Percentiles rank a stretch among this genome's conserved stretches.
Conservation (phyloP, 2,888 invertebrate genomes). For the Leptodirus hochenwartii region DNA sequence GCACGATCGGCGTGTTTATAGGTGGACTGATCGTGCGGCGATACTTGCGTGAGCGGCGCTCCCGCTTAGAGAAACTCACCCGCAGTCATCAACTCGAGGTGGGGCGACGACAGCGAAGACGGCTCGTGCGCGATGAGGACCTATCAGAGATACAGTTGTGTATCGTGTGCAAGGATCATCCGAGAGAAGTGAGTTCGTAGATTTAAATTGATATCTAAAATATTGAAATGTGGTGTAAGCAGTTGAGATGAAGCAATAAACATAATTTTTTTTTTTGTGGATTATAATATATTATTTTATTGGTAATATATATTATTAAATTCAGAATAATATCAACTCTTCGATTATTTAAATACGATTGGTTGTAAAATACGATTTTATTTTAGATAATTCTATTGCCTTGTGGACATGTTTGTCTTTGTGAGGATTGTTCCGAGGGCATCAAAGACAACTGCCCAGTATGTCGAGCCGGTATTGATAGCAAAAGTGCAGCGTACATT, state of each 20-base stretch:
- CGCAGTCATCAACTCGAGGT: constrained; percentile 43
- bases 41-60: constrained; percentile 30
- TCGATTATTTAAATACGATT: too few relatives aligned
- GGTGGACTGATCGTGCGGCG: constrained; percentile 30
- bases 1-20: constrained; percentile 34
- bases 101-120: constrained; percentile 45
- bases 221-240: too few relatives aligned
- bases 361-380: too few relatives aligned
- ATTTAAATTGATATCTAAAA: too few relatives aligned
- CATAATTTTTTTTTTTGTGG: too few relatives aligned
- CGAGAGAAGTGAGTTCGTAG: constrained; percentile 69
- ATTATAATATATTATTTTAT: too few relatives aligned
- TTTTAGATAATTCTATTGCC: constrained; percentile 63
- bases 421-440: constrained; percentile 63
- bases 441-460: constrained; percentile 60
- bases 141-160: constrained; percentile 50
- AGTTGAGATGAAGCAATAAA: too few relatives aligned
- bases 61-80: too few relatives aligned
- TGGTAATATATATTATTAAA: too few relatives aligned
- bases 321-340: too few relatives aligned
- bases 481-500: constrained; percentile 60
- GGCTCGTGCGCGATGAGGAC: constrained; percentile 41
- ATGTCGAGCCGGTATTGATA: constrained; percentile 50
- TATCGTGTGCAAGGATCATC: constrained; percentile 72
- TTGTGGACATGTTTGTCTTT: constrained; percentile 81